Conservation (phyloP, 2,797 vertebrate species). For the Loriculus beryllinus region DNA sequence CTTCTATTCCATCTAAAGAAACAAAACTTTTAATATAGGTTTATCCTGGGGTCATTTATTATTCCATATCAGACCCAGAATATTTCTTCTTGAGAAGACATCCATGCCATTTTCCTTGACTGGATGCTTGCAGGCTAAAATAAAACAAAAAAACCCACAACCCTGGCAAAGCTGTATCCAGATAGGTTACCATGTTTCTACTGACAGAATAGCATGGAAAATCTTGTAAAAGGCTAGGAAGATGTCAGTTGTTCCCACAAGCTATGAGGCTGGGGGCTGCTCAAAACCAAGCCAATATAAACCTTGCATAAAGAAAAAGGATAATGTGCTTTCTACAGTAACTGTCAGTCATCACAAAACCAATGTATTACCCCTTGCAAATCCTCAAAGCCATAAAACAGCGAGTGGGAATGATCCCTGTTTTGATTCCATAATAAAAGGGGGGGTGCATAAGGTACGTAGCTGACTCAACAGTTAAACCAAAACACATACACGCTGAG, state of each 20-base stretch:
- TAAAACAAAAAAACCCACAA: background rate
- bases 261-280: background rate
- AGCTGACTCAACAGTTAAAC: background rate
- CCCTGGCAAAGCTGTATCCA: background rate
- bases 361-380: background rate
- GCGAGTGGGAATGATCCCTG: background rate
- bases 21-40: background rate
- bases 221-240: background rate
- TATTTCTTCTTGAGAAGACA: background rate
- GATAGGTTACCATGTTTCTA: background rate
- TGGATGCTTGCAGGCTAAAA: background rate
- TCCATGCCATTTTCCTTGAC: background rate
- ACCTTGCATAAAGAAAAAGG: background rate
- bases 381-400: background rate
- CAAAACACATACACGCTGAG: background rate
- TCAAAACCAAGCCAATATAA: background rate
- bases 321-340: background rate
- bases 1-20: background rate
- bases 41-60: background rate
- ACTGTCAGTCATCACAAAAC: background rate
- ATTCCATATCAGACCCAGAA: background rate
- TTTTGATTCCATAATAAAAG: background rate
- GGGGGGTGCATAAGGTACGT: slow-evolving; percentile 12
- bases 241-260: background rate
- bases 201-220: slow-evolving; percentile 32